Percentiles rank a stretch among this genome's conserved stretches.
phyloP scores from a whole-genome alignment of 2,888 invertebrate species.

The Caenorhabditis sp. region DNA sequence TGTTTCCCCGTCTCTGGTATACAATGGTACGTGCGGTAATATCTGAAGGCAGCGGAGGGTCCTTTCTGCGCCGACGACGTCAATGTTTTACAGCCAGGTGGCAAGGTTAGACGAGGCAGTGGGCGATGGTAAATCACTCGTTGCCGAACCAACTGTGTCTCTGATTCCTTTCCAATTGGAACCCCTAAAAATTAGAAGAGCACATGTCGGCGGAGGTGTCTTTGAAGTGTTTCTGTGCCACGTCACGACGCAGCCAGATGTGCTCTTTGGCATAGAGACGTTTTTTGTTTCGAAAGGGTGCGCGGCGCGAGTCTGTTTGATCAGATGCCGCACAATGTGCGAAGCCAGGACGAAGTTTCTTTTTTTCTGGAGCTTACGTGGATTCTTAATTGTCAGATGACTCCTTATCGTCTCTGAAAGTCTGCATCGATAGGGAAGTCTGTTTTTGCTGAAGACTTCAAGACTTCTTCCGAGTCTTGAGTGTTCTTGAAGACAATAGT shows the following conservation, averaged over 20 bases:
- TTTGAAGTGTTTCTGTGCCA: slow-evolving; percentile 55
- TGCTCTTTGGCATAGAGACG: slow-evolving; percentile 24
- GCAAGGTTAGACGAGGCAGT: slow-evolving; percentile 23
- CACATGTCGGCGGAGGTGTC: slow-evolving; percentile 41
- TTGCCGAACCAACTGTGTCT: slow-evolving; percentile 45
- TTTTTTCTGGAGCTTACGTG: too few species aligned
- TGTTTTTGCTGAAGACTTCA: too few species aligned
- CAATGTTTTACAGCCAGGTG: slow-evolving; percentile 44
- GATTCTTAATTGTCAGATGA: too few species aligned
- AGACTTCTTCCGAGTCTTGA: too few species aligned
- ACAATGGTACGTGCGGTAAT: too few species aligned
- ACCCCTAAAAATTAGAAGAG: slow-evolving; percentile 43
- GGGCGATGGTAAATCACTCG: slow-evolving; percentile 50
- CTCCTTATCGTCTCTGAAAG: too few species aligned
- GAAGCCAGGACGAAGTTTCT: slow-evolving; percentile 3
- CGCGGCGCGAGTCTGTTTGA: slow-evolving; percentile 43
- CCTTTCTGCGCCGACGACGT: too few species aligned
- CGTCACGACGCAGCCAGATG: slow-evolving; percentile 48
- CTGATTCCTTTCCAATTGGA: slow-evolving; percentile 4
- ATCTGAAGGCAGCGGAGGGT: too few species aligned
- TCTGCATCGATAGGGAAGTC: too few species aligned
- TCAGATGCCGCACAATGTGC: slow-evolving; percentile 57
- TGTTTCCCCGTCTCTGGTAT: neutral
- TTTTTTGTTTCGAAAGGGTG: slow-evolving; percentile 41
- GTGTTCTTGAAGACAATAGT: too few species aligned